Evolutionary conservation across 2,113 vertebrate species (phyloP).

Genomic region (Pterocles burchelli): DNA sequence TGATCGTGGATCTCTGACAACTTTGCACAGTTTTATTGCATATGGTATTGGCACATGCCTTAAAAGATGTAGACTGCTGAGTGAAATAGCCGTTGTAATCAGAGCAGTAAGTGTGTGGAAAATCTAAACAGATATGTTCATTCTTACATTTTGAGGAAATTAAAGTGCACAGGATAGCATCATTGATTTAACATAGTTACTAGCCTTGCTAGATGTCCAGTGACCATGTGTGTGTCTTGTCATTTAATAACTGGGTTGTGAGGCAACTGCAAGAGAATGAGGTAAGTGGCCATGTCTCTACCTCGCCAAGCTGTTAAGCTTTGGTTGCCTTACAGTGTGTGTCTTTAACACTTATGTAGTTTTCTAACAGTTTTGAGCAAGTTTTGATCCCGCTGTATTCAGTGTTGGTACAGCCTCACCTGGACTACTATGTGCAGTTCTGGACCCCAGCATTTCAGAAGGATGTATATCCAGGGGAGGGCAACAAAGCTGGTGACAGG

Average conservation of each 20-base stretch:
- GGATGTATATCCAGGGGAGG: too few relatives aligned
- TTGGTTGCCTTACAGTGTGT: neutral
- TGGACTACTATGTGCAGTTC: too few relatives aligned
- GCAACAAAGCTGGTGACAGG: too few relatives aligned
- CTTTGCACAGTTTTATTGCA: neutral
- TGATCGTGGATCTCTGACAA: neutral
- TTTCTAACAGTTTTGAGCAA: neutral
- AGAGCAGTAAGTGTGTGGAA: neutral
- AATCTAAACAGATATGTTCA: neutral
- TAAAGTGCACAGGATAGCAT: neutral
- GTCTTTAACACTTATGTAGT: neutral
- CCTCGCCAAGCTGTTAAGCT: neutral
- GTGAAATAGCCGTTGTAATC: neutral
- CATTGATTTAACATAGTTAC: neutral
- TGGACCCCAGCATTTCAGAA: too few relatives aligned
- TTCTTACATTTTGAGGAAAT: neutral
- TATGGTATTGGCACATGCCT: accelerated
- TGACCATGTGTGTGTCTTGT: neutral
- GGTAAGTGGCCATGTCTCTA: neutral
- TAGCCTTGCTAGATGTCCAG: neutral
- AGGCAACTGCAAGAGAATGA: neutral
- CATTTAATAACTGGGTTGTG: neutral
- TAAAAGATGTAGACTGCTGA: neutral
- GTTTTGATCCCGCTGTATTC: too few relatives aligned
- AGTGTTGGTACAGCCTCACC: too few relatives aligned